Conservation (phyloP, 2,888 invertebrate species). For the Lasioglossum malachurum region DNA sequence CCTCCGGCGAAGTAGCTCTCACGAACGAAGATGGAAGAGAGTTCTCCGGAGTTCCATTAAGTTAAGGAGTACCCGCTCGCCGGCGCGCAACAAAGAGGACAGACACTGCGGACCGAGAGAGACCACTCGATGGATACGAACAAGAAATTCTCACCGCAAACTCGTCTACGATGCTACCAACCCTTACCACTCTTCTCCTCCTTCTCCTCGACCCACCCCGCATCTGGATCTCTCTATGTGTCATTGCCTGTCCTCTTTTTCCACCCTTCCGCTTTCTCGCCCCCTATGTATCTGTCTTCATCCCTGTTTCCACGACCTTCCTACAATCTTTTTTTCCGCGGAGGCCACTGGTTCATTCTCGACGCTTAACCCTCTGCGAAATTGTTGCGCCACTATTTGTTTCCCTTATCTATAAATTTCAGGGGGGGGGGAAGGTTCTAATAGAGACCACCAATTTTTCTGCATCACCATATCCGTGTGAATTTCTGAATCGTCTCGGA, state of each 20-base stretch:
- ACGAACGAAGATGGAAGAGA: constrained; percentile 65
- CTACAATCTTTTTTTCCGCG: background rate
- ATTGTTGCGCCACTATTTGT: background rate
- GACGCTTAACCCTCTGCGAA: background rate
- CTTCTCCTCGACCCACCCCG: background rate
- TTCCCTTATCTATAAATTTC: background rate
- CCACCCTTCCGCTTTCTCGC: background rate
- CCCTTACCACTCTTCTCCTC: background rate
- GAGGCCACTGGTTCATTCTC: background rate
- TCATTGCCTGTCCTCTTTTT: constrained; percentile 24
- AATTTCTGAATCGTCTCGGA: too few species aligned
- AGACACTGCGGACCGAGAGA: constrained; percentile 11
- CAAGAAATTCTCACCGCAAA: constrained; percentile 61
- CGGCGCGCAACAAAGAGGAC: constrained; percentile 13
- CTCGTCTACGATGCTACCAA: constrained; percentile 30
- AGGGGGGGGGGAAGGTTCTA: background rate
- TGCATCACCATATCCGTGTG: background rate
- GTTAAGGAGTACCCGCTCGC: constrained; percentile 55
- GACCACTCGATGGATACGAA: constrained; percentile 49
- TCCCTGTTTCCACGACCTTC: background rate
- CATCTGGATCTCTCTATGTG: constrained; percentile 27
- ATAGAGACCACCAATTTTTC: background rate
- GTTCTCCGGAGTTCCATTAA: constrained; percentile 64
- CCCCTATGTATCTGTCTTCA: constrained; percentile 25
- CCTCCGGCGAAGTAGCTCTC: constrained; percentile 38